phyloP scores from a whole-genome alignment of 2,113 vertebrate genomes.

The Polypterus bichir region DNA sequence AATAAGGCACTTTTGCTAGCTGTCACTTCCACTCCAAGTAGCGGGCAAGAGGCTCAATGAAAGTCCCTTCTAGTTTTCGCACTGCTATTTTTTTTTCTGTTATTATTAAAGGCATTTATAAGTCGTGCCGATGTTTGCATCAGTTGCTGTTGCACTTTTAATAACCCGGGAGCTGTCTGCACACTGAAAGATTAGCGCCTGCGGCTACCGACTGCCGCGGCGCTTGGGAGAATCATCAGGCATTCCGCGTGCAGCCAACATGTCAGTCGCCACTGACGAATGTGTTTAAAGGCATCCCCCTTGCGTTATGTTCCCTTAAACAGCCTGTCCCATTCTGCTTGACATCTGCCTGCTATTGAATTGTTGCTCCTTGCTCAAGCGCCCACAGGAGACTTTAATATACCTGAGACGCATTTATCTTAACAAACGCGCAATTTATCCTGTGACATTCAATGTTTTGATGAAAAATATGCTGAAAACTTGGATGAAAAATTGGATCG shows the following conservation, averaged over 20 bases:
- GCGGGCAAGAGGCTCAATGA: too few relatives aligned
- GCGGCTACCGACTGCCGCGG: conserved; percentile 1
- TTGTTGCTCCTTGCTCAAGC: too few relatives aligned
- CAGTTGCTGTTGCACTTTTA: not conserved
- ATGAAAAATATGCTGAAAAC: not conserved
- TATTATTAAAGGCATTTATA: too few relatives aligned
- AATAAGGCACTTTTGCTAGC: too few relatives aligned
- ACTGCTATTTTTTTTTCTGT: too few relatives aligned
- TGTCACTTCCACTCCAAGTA: too few relatives aligned
- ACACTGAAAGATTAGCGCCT: conserved; percentile 5
- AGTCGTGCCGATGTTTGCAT: not conserved
- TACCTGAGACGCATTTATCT: too few relatives aligned
- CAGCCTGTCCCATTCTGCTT: not conserved
- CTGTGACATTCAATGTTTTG: conserved; percentile 1
- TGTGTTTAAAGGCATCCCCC: conserved; percentile 2
- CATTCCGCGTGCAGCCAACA: not conserved
- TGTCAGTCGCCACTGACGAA: not conserved
- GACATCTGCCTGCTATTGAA: not conserved
- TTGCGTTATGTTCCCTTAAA: conserved; percentile 4
- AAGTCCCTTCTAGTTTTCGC: too few relatives aligned
- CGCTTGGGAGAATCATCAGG: not conserved
- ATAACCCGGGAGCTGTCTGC: not conserved
- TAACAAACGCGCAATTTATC: not conserved
- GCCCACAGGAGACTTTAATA: too few relatives aligned
- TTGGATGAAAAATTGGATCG: not conserved